Evolutionary conservation across 2,797 vertebrate species (phyloP).

Genomic region (Buphagus erythrorhynchus): DNA sequence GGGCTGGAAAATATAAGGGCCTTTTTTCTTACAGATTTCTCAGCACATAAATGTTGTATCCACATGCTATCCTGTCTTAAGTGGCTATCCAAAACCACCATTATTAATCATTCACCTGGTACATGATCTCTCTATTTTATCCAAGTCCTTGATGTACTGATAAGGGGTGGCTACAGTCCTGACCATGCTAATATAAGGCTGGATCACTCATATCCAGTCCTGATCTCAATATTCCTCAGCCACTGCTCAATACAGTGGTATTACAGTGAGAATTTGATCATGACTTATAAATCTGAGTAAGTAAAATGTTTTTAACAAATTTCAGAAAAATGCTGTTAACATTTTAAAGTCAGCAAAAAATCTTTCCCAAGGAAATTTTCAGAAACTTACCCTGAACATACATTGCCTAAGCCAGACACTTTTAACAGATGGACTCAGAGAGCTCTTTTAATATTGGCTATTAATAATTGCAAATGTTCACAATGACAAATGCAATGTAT

Average conservation of each 20-base stretch:
- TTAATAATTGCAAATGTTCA: slow-evolving; percentile 41
- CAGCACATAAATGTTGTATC: neutral
- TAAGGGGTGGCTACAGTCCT: neutral
- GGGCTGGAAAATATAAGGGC: neutral
- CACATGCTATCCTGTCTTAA: neutral
- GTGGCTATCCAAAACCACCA: neutral
- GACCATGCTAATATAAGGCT: neutral
- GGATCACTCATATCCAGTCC: neutral
- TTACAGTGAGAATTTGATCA: neutral
- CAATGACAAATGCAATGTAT: slow-evolving; percentile 33
- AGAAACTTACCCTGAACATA: neutral
- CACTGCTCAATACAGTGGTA: neutral
- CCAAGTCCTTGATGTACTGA: neutral
- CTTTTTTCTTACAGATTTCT: neutral
- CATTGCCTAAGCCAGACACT: neutral
- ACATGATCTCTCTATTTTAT: neutral
- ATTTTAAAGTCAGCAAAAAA: neutral
- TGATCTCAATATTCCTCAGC: neutral
- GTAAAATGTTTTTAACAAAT: neutral
- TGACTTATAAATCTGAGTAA: neutral
- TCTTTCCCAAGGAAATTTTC: neutral
- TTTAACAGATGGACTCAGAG: neutral
- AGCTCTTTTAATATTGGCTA: neutral
- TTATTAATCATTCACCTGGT: neutral
- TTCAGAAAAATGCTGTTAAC: neutral